Evolutionary conservation across 2,113 vertebrate species (phyloP).

Genomic region (Peucedramus taeniatus): DNA sequence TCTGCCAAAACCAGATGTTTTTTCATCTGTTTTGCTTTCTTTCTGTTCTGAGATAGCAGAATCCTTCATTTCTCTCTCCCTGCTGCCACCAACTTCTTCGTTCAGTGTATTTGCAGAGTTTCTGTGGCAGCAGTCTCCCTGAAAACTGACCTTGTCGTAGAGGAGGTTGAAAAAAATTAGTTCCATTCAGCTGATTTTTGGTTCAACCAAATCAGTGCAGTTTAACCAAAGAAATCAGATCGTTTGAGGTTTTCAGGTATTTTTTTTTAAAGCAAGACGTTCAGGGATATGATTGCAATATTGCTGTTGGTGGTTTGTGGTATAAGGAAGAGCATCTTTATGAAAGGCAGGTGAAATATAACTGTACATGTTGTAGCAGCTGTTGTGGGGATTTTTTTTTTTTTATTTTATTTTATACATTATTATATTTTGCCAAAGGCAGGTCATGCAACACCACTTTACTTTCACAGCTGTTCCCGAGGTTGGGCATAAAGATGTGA

Average conservation of each 20-base stretch:
- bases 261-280: neutral
- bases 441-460: neutral
- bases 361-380: neutral
- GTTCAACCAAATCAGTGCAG: neutral
- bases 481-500: conserved; percentile 59
- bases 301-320: neutral
- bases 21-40: neutral
- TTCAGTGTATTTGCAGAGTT: neutral
- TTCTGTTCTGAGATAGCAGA: neutral
- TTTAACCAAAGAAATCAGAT: neutral
- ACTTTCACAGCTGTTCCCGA: conserved; percentile 75
- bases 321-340: neutral
- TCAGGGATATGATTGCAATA: neutral
- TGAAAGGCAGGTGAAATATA: neutral
- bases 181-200: neutral
- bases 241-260: neutral
- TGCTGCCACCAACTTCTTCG: neutral
- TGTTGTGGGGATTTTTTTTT: neutral
- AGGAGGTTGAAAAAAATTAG: neutral
- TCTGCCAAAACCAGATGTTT: neutral
- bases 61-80: neutral
- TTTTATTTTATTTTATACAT: neutral
- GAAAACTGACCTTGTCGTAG: neutral
- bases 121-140: neutral
- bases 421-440: neutral